Base-by-base conservation (phyloP, 2,888 invertebrate genomes). In the Spodoptera littoralis region DNA sequence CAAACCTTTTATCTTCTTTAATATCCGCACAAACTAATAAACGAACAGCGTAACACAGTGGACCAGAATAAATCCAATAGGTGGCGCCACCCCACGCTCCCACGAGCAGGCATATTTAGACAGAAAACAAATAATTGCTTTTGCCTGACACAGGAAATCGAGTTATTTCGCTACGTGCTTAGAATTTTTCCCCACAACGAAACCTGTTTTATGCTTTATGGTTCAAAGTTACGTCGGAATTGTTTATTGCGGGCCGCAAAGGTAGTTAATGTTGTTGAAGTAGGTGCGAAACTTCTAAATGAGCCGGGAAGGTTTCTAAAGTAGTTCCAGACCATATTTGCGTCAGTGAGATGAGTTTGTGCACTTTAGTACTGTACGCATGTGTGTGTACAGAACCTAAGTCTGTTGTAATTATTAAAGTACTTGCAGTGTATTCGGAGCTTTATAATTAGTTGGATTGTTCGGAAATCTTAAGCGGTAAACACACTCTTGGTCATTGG, bases 121-220 rank as follows among this genome's bases (percentile, higher is more conserved):
- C 78, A 79, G 76, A 81, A 78, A 78, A 82, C 80, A 86, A 79
- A 84, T 89, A 89, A 88, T 88, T 88, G 87, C 80, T 83, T 87
- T 84, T 73, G 73, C 79, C 77, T 84, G 85, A 81, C 84, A 82
- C 65, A 63, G 75, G 70, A 76, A 88, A 86, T 86, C 75, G 77
- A 84, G 83, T 88, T 88, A 88, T 83, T 75, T 70, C 54, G 59
- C 73, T 72, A 83, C 87, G 87, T 88, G 87, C 77, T 70, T 60
- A 60, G 81, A 82, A 80, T 84, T 74, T 76, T 76, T 71, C 41
- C 41, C 44, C 48, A 48, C 53, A 68, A 55, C n/a, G 45, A 58
- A 49, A 56, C 49, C 59, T 48, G 59, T 80, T 77, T 77, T 66
- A 70, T 60, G 48, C 61, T 61, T 57, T 56, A 77, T 52, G 55